Percentiles rank a stretch among this genome's conserved stretches.
Conservation (phyloP, 2,113 vertebrate species). For the Upupa epops region DNA sequence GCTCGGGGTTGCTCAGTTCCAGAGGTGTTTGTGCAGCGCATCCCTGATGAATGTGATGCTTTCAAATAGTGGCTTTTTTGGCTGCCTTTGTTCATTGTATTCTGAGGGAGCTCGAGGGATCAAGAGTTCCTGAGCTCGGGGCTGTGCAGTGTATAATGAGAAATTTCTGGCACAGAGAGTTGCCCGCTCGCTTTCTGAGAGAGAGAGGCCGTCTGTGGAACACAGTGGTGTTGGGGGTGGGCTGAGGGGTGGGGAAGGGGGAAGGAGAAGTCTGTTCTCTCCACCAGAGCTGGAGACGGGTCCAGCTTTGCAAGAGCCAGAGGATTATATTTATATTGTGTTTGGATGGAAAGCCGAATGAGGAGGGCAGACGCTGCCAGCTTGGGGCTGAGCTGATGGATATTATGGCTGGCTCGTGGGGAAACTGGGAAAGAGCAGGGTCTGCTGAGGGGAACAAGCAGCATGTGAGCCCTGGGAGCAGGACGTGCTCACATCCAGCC, state of each 20-base stretch:
- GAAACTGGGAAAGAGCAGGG: neutral
- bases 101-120: neutral
- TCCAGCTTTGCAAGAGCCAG: neutral
- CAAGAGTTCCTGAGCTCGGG: neutral
- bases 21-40: neutral
- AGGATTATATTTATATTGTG: accelerated
- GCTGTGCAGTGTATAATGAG: neutral
- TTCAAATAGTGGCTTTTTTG: neutral
- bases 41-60: neutral
- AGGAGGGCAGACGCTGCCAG: neutral
- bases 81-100: neutral
- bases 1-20: neutral
- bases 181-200: neutral
- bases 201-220: neutral
- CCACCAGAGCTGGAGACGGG: accelerated
- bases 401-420: accelerated
- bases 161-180: neutral
- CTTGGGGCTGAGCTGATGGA: neutral
- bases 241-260: neutral
- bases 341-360: neutral
- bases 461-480: neutral
- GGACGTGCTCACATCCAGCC: neutral
- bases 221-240: neutral
- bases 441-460: neutral
- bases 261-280: neutral